Conservation (phyloP, 1,140 invertebrate genomes). For the Sitophilus oryzae region DNA sequence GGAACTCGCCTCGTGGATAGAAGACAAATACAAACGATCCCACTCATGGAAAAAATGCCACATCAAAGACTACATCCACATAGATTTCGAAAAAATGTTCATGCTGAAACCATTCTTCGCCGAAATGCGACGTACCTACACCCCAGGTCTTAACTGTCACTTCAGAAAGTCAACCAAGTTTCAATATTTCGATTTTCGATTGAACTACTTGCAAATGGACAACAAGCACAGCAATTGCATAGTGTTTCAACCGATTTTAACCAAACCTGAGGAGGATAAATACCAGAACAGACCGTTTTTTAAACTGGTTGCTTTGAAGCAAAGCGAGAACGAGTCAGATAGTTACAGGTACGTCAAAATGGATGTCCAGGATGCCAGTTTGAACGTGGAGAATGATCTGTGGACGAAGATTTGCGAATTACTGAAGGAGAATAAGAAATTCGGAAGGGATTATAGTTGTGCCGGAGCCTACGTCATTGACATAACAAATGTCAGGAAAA, state of each 20-base stretch:
- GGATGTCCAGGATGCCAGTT: constrained; percentile 62
- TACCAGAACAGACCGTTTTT: constrained; percentile 54
- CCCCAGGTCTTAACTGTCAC: constrained; percentile 71
- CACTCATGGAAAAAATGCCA: constrained; percentile 61
- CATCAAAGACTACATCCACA: constrained; percentile 69
- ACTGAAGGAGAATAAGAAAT: constrained; percentile 29
- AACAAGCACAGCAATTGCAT: constrained; percentile 78
- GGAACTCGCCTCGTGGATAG: constrained; percentile 74
- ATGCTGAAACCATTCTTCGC: constrained; percentile 84
- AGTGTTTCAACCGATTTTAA: constrained; percentile 56
- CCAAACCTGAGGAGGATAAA: constrained; percentile 29
- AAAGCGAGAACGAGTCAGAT: constrained; percentile 40
- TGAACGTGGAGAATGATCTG: constrained; percentile 71
- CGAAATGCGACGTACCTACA: constrained; percentile 65
- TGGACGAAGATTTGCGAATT: constrained; percentile 47
- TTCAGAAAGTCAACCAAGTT: constrained; percentile 63
- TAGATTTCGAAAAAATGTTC: constrained; percentile 78
- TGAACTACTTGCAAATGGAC: constrained; percentile 65
- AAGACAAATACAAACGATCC: constrained; percentile 62
- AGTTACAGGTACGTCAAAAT: constrained; percentile 67
- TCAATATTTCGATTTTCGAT: constrained; percentile 60
- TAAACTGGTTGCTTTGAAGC: constrained; percentile 60
- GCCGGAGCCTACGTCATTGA: constrained; percentile 30
- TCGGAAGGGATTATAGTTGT: constrained; percentile 24
- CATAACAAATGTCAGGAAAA: constrained; percentile 32